phyloP scores from a whole-genome alignment of 1,140 invertebrate species.

The Lasioglossum baleicum region DNA sequence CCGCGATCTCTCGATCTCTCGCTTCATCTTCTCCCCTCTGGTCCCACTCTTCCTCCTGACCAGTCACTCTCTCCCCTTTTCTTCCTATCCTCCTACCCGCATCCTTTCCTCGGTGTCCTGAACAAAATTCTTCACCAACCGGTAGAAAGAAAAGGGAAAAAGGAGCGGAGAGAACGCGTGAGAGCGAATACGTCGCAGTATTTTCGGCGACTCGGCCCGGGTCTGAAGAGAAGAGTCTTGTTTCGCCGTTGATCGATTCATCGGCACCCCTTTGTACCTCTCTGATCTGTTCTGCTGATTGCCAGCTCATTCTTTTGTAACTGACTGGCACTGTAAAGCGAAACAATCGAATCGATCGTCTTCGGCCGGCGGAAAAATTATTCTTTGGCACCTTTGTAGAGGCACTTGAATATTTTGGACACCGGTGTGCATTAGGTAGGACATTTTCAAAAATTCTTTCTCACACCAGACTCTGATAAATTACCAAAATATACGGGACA shows the following conservation, averaged over 20 bases:
- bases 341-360: too few relatives aligned
- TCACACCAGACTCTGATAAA: too few relatives aligned
- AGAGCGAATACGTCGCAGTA: conserved; percentile 11
- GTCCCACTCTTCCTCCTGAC: not conserved
- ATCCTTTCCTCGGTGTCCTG: conserved; percentile 1
- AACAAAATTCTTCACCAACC: too few relatives aligned
- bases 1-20: not conserved
- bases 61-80: not conserved
- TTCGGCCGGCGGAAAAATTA: too few relatives aligned
- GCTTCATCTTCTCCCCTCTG: not conserved
- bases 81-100: conserved; percentile 14
- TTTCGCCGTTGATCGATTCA: conserved; percentile 2
- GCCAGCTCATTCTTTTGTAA: not conserved
- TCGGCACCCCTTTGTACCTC: not conserved
- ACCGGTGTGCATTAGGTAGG: too few relatives aligned
- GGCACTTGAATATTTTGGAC: too few relatives aligned
- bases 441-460: too few relatives aligned
- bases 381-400: too few relatives aligned
- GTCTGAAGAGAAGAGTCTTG: not conserved
- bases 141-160: not conserved
- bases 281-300: not conserved
- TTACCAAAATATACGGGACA: too few relatives aligned
- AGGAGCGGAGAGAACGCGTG: not conserved
- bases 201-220: conserved; percentile 15
- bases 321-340: too few relatives aligned